Conservation (phyloP, 2,797 vertebrate genomes). For the Micromesistius poutassou region DNA sequence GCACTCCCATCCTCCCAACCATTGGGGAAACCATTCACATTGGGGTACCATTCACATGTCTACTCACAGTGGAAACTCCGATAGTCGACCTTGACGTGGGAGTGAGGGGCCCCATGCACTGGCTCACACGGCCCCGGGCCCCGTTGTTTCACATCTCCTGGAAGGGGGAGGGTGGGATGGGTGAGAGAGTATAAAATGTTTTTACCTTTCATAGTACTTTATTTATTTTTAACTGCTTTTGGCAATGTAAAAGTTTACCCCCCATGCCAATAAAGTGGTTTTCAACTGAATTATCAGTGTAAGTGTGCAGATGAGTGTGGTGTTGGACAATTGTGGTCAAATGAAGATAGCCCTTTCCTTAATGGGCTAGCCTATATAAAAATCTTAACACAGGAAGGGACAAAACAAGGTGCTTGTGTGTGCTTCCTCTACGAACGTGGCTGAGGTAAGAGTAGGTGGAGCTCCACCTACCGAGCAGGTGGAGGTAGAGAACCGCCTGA, state of each 20-base stretch:
- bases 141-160: neutral
- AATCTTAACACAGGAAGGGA: too few relatives aligned
- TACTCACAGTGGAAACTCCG: neutral
- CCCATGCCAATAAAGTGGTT: too few relatives aligned
- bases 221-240: neutral
- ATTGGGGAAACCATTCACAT: neutral
- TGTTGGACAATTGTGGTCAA: too few relatives aligned
- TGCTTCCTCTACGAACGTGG: neutral
- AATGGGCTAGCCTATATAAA: too few relatives aligned
- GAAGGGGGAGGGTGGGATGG: neutral
- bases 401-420: too few relatives aligned
- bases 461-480: slow-evolving; percentile 78
- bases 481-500: slow-evolving; percentile 84
- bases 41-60: too few relatives aligned
- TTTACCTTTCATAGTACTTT: too few relatives aligned
- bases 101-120: neutral
- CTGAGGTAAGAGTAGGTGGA: neutral
- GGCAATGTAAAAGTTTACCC: too few relatives aligned
- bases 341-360: too few relatives aligned
- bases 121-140: neutral
- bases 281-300: too few relatives aligned
- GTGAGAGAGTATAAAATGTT: neutral
- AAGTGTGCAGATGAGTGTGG: neutral
- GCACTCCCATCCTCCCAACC: neutral
- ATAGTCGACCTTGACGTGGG: neutral